phyloP scores from a whole-genome alignment of 2,888 invertebrate genomes.

The Synanthedon tipuliformis region DNA sequence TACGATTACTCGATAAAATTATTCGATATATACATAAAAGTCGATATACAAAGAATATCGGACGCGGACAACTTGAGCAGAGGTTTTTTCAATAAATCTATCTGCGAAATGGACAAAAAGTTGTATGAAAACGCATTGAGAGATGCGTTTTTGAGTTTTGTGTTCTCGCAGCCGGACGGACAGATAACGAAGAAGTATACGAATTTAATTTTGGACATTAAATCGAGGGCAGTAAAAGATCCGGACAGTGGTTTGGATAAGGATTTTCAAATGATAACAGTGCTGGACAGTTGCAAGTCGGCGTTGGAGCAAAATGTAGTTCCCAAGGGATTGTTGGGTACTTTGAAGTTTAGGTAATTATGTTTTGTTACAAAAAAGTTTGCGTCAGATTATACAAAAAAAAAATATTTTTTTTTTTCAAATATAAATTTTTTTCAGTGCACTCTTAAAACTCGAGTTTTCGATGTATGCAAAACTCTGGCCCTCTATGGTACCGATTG shows the following conservation, averaged over 20 bases:
- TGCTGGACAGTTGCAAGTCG: conserved; percentile 27
- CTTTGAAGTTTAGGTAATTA: conserved; percentile 35
- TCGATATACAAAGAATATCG: conserved; percentile 26
- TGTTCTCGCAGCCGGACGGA: conserved; percentile 30
- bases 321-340: conserved; percentile 25
- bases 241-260: conserved; percentile 11
- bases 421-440: no score
- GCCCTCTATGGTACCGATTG: conserved; percentile 43
- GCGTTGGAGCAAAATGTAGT: conserved; percentile 16
- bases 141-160: conserved; percentile 41
- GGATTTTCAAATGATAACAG: conserved; percentile 27
- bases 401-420: no score
- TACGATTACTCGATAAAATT: conserved; percentile 40
- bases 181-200: conserved; percentile 39
- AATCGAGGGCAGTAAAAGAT: conserved; percentile 37
- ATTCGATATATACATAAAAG: conserved; percentile 39
- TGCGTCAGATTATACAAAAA: no score
- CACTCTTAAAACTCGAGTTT: conserved; percentile 35
- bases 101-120: conserved; percentile 44
- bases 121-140: conserved; percentile 30
- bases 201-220: conserved; percentile 51
- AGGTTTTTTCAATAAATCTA: conserved; percentile 52
- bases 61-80: conserved; percentile 41
- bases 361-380: not conserved
- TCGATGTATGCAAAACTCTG: conserved; percentile 39